phyloP scores from a whole-genome alignment of 92 coral and sea anemone genomes.

The Phenganax stokvisi region DNA sequence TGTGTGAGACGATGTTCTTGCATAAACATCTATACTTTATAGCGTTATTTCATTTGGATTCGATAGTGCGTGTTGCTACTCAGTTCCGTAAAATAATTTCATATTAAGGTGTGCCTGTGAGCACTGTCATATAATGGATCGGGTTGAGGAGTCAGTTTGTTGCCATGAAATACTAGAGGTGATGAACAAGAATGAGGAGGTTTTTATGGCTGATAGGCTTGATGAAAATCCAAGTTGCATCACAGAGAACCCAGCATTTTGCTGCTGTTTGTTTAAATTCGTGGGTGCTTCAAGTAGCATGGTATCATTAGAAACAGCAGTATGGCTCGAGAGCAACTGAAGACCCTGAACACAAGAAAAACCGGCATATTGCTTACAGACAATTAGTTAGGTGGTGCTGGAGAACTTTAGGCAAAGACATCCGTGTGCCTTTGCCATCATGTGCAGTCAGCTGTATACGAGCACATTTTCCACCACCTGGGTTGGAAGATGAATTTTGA shows the following conservation, averaged over 20 bases:
- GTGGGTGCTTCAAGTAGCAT: no score
- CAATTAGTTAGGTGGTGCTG: conserved; percentile 47
- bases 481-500: conserved; percentile 30
- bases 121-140: conserved; percentile 7
- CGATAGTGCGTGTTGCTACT: no score
- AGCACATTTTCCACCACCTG: conserved; percentile 28
- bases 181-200: neutral
- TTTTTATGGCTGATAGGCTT: neutral
- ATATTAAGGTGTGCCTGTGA: neutral
- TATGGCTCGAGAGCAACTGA: conserved; percentile 1
- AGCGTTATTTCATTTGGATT: no score
- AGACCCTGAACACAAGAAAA: conserved; percentile 34
- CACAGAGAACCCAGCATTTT: no score
- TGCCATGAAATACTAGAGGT: conserved; percentile 7
- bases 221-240: no score
- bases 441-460: conserved; percentile 38
- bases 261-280: no score
- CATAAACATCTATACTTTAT: no score
- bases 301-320: no score
- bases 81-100: no score
- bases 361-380: conserved; percentile 32
- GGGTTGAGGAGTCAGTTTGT: neutral
- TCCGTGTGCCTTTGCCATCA: conserved; percentile 35
- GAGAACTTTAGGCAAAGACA: conserved; percentile 38
- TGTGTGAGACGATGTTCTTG: no score